Percentiles rank a stretch among this genome's conserved stretches.
phyloP scores from a whole-genome alignment of 2,888 invertebrate genomes.

The Agonopterix heracliana region DNA sequence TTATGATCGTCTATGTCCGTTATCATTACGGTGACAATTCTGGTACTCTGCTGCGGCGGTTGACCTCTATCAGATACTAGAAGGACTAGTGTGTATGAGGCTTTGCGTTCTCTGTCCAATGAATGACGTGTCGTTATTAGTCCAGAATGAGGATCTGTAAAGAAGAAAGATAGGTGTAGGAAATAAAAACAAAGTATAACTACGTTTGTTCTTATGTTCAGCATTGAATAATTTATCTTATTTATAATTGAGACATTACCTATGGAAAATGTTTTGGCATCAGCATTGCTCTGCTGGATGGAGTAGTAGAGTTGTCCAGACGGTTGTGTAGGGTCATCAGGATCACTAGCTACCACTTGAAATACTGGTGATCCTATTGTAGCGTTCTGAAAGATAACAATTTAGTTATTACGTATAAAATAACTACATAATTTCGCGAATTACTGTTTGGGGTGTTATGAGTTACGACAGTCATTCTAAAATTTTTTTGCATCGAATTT shows the following conservation, averaged over 20 bases:
- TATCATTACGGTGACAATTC: slow-evolving; percentile 81
- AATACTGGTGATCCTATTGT: slow-evolving; percentile 84
- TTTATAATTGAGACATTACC: slow-evolving; percentile 39
- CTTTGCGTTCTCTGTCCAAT: slow-evolving; percentile 85
- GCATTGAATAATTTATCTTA: neutral
- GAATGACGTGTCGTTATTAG: slow-evolving; percentile 81
- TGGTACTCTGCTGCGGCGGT: slow-evolving; percentile 84
- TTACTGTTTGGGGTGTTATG: too few relatives aligned
- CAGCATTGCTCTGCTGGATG: slow-evolving; percentile 81
- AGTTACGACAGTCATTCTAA: too few relatives aligned
- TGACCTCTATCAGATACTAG: slow-evolving; percentile 87
- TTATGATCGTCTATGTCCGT: slow-evolving; percentile 88
- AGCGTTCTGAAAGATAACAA: slow-evolving; percentile 73
- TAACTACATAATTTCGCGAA: too few relatives aligned
- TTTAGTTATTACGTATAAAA: neutral
- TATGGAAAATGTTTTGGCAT: slow-evolving; percentile 78
- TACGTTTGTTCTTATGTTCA: neutral
- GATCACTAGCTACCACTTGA: slow-evolving; percentile 85
- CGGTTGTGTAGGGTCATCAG: slow-evolving; percentile 85
- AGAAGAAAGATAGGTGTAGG: neutral
- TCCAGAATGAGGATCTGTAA: slow-evolving; percentile 79
- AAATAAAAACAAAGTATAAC: too few relatives aligned
- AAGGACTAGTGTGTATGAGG: slow-evolving; percentile 84
- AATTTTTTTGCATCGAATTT: too few relatives aligned
- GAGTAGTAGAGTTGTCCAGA: slow-evolving; percentile 84